Evolutionary conservation across 2,888 invertebrate species (phyloP), one percentile per base, ranked within the genome.

Genomic region (Carpatolechia fugitivella): DNA sequence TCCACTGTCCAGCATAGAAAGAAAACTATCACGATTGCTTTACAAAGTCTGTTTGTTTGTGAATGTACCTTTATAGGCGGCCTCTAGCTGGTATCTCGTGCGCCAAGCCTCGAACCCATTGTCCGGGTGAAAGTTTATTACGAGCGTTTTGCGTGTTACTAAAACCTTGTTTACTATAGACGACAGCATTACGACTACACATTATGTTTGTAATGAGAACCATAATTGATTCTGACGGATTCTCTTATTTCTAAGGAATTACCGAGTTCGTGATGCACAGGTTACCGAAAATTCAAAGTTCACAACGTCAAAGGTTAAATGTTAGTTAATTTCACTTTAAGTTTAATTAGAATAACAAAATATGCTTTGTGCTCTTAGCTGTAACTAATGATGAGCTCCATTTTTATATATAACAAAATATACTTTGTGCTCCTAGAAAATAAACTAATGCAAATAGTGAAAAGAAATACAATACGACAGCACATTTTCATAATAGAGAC

Each of bases 111-210:
- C 14, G 18, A 13, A 20, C 59, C 80, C 68, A 84, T 88, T 87
- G 83, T 86, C 77, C 75, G 62, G 80, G 89, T 84, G 89, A 89
- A 89, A 88, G 89, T 85, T 68, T 65, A 70, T 78, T 79, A 79
- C 79, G 77, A 84, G 70, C 68, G 69, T 71, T 76, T 83, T 74
- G 83, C 81, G 80, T 85, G 85, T 81, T 83, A 79, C 82, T 40
- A 52, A 41, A 52, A 52, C 41, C 52, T 52, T 52, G 52, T 52
- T 40, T 41, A 31, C 60, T 61, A 59, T 60, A 64, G 60, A 66
- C 67, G 65, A 65, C 61, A 66, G 60, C 68, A 61, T 64, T 65
- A 65, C 60, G 55, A 62, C 55, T 54, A 48, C 50, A 56, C 46
- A 30, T 51, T 52, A 48, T 38, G n/a, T 31, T 31, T 38, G 53